Evolutionary conservation across 2,888 invertebrate genomes (phyloP).

Genomic region (Trissonchulus sp.): DNA sequence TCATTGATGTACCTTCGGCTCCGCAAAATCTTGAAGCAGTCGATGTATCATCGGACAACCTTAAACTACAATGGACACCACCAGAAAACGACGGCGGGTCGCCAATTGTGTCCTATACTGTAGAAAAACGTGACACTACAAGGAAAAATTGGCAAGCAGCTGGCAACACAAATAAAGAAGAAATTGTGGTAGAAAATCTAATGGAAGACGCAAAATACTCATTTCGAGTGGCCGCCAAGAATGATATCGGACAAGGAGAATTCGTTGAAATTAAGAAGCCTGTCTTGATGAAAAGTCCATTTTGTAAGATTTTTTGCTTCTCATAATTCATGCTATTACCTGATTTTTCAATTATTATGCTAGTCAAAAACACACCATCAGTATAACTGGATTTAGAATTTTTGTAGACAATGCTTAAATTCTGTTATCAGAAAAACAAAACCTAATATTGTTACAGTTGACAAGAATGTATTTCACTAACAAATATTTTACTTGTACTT

Average conservation of each 20-base stretch:
- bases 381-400: too few species aligned
- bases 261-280: constrained; percentile 69
- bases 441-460: too few species aligned
- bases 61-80: constrained; percentile 70
- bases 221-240: constrained; percentile 77
- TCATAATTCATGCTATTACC: too few species aligned
- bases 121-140: constrained; percentile 74
- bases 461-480: too few species aligned
- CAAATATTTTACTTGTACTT: too few species aligned
- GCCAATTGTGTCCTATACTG: constrained; percentile 75
- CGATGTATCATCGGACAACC: background rate
- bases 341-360: too few species aligned
- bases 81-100: constrained; percentile 79
- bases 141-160: constrained; percentile 78
- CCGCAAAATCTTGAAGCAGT: constrained; percentile 26
- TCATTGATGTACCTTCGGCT: constrained; percentile 49
- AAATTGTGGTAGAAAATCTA: constrained; percentile 65
- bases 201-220: constrained; percentile 74
- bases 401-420: too few species aligned
- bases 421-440: too few species aligned
- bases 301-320: constrained; percentile 48
- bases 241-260: constrained; percentile 75
- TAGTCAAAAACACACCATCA: too few species aligned
- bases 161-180: constrained; percentile 63
- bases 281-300: constrained; percentile 69